Conservation (phyloP, 2,797 vertebrate genomes). For the Odontamblyopus rebecca region DNA sequence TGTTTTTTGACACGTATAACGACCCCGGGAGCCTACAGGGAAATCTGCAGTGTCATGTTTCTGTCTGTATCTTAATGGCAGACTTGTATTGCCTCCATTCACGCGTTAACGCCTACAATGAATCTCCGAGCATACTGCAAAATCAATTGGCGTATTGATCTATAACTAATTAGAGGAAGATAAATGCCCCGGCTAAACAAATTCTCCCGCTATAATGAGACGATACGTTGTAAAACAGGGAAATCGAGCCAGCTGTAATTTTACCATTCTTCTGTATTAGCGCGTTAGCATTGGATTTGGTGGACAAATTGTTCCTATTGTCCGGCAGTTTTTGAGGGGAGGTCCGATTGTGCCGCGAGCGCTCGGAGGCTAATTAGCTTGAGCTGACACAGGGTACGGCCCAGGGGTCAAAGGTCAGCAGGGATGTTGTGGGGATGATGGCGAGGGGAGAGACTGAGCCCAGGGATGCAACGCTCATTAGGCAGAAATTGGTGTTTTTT, state of each 20-base stretch:
- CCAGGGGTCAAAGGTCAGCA: slow-evolving; percentile 79
- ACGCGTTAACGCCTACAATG: slow-evolving; percentile 70
- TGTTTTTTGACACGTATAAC: slow-evolving; percentile 47
- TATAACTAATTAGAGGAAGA: slow-evolving; percentile 82
- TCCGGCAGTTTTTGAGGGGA: neutral
- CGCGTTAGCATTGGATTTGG: slow-evolving; percentile 6
- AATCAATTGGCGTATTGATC: slow-evolving; percentile 85
- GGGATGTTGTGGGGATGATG: slow-evolving; percentile 77
- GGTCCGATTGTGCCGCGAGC: slow-evolving; percentile 49
- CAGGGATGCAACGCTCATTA: slow-evolving; percentile 77
- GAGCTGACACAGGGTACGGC: slow-evolving; percentile 73
- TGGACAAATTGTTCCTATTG: slow-evolving; percentile 10
- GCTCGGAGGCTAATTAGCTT: slow-evolving; percentile 83
- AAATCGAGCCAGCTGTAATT: slow-evolving; percentile 71
- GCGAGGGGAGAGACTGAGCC: slow-evolving; percentile 55
- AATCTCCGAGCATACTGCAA: slow-evolving; percentile 73
- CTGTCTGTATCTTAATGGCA: slow-evolving; percentile 66
- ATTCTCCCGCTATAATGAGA: slow-evolving; percentile 77
- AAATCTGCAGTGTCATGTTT: slow-evolving; percentile 72
- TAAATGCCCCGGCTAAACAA: slow-evolving; percentile 79
- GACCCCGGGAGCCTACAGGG: slow-evolving; percentile 58
- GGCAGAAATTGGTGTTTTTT: slow-evolving; percentile 55
- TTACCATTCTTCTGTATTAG: slow-evolving; percentile 45
- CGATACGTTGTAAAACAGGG: slow-evolving; percentile 68
- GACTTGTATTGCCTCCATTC: slow-evolving; percentile 65